Conservation (phyloP, 2,113 vertebrate genomes). For the Elachura formosa region DNA sequence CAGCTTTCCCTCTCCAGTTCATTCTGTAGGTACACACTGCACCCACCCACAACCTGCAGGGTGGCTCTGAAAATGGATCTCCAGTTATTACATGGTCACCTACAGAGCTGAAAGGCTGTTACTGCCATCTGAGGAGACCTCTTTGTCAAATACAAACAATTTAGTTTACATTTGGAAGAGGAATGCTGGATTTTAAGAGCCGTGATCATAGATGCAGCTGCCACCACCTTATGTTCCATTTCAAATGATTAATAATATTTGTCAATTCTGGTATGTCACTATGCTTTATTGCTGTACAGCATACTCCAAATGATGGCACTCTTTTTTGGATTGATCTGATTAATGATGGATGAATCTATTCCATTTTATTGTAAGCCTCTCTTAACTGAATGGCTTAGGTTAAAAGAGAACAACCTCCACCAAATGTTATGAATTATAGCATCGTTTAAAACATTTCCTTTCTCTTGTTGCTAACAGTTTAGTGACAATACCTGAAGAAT, state of each 20-base stretch:
- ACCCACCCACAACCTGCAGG: not conserved
- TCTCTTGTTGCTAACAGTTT: not conserved
- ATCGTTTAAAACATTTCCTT: not conserved
- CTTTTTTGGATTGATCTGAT: conserved; percentile 41
- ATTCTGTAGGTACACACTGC: not conserved
- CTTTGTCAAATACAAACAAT: not conserved
- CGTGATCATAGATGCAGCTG: conserved; percentile 61
- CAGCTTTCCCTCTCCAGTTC: not conserved
- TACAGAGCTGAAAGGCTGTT: not conserved
- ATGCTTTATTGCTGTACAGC: conserved; percentile 32
- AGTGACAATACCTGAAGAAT: not conserved
- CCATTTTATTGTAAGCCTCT: conserved; percentile 52
- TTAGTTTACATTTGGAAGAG: conserved; percentile 4
- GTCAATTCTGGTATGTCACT: conserved; percentile 52
- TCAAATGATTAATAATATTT: conserved; percentile 72
- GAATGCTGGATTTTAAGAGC: conserved; percentile 31
- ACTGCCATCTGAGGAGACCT: not conserved
- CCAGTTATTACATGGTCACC: not conserved
- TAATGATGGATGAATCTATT: conserved; percentile 52
- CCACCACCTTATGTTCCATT: conserved; percentile 67
- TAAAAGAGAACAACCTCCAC: conserved; percentile 54
- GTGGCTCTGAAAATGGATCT: not conserved
- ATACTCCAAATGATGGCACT: conserved; percentile 42
- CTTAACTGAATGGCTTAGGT: conserved; percentile 45
- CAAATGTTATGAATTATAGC: conserved; percentile 20